Conservation (phyloP, 1,140 invertebrate genomes). For the Hypsibius dujardini region DNA sequence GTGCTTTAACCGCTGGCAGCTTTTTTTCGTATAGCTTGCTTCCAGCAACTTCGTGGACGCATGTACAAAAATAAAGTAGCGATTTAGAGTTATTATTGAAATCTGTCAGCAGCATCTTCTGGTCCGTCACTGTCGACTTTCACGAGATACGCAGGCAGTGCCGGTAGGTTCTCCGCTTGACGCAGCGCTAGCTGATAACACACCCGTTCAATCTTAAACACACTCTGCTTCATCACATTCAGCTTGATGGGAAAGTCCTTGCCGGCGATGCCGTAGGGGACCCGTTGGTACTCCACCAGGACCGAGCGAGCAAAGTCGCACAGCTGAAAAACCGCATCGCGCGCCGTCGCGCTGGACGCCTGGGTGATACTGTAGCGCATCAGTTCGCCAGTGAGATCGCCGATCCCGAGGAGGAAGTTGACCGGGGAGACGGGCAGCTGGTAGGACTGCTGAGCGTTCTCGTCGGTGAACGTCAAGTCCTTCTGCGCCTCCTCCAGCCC, state of each 20-base stretch:
- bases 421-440: constrained; percentile 39
- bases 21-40: no score
- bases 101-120: no score
- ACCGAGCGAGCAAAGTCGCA: neutral
- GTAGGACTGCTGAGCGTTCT: no score
- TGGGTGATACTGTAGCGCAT: constrained; percentile 63
- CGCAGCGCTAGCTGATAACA: constrained; percentile 15
- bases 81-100: no score
- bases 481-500: neutral
- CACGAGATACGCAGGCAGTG: neutral
- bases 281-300: neutral
- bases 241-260: neutral
- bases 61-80: no score
- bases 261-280: neutral
- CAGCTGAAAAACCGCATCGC: neutral
- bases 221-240: neutral
- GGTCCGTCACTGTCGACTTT: neutral
- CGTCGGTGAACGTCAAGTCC: constrained; percentile 22
- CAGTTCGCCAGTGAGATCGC: constrained; percentile 69
- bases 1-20: no score
- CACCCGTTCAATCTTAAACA: constrained; percentile 10
- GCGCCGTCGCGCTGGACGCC: neutral
- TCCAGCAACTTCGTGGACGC: no score
- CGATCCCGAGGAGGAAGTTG: constrained; percentile 64
- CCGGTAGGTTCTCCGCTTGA: neutral